Base-by-base conservation (phyloP, 2,888 invertebrate genomes). In the Apoda limacodes region DNA sequence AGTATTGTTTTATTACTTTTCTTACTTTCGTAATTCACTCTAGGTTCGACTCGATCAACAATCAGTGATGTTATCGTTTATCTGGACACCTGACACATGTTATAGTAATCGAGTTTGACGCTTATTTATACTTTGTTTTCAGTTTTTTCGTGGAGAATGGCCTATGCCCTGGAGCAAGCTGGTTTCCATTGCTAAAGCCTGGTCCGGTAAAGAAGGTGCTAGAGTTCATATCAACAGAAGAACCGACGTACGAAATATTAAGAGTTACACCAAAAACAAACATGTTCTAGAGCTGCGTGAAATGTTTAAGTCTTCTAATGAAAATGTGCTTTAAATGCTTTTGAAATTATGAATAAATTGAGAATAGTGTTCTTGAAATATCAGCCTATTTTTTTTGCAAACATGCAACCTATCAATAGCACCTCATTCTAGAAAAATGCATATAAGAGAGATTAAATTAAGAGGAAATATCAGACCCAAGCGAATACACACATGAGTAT, bases 101-200 rank as follows among this genome's bases (percentile, higher is more conserved):
- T n/a, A n/a, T n/a, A n/a, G n/a, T n/a, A n/a, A n/a, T n/a, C n/a
- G n/a, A n/a, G n/a, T n/a, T n/a, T n/a, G n/a, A n/a, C n/a, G n/a
- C n/a, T n/a, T n/a, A n/a, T n/a, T n/a, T n/a, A n/a, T 20, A 11
- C 25, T 19, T 33, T 14, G 11, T 22, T 40, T 32, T 0, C 44
- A 76, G 76, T 70, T 55, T 20, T 55, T 75, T 4, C 62, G 75
- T n/a, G 57, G 57, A 1, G 74, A 74, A 38, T 72, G 70, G 70
- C 51, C 57, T 1, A 56, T 70, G 49, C 64, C 71, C 1, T 78
- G 76, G 76, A 71, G 69, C 36, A 59, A 56, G 30, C 40, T 72
- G 5, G 69, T 62, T 1, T 32, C 55, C 0, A 46, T 46, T 0
- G 66, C 68, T 2, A 61, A 57, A 25, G 44, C 52, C 1, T 60